Evolutionary conservation across 2,888 invertebrate species (phyloP).

Genomic region (Apodemia zela): DNA sequence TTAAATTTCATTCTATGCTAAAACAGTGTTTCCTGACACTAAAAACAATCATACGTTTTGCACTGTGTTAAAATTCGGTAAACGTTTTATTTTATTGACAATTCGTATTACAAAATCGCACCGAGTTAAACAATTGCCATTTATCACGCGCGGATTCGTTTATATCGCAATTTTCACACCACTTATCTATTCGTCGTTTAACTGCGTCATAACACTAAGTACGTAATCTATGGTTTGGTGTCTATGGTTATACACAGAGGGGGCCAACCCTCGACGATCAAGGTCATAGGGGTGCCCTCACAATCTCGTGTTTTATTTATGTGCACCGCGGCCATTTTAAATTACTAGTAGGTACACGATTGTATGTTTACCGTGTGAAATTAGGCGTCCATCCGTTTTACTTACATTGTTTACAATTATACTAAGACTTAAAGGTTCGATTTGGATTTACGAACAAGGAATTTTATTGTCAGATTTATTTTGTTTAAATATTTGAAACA

Average conservation of each 20-base stretch:
- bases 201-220: constrained; percentile 19
- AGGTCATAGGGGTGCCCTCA: constrained; percentile 58
- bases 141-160: constrained; percentile 21
- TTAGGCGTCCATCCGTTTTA: constrained; percentile 29
- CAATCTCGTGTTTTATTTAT: constrained; percentile 40
- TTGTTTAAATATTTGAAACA: too few relatives aligned
- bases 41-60: background rate
- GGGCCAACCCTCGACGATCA: constrained; percentile 58
- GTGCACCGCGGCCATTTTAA: constrained; percentile 36
- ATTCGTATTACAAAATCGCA: background rate
- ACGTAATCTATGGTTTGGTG: constrained; percentile 18
- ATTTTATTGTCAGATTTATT: too few relatives aligned
- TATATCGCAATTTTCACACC: constrained; percentile 23
- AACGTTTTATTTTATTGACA: background rate
- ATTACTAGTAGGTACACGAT: constrained; percentile 30
- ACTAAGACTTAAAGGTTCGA: constrained; percentile 5
- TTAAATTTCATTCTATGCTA: too few relatives aligned
- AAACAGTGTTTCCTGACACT: too few relatives aligned
- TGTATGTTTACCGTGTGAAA: constrained; percentile 32
- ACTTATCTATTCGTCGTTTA: constrained; percentile 25
- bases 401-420: constrained; percentile 27
- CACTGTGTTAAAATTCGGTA: background rate
- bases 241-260: constrained; percentile 26
- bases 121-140: constrained; percentile 2
- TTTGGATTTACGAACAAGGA: background rate